Conservation (phyloP, 2,888 invertebrate genomes). For the Macrosoma leucophasiata region DNA sequence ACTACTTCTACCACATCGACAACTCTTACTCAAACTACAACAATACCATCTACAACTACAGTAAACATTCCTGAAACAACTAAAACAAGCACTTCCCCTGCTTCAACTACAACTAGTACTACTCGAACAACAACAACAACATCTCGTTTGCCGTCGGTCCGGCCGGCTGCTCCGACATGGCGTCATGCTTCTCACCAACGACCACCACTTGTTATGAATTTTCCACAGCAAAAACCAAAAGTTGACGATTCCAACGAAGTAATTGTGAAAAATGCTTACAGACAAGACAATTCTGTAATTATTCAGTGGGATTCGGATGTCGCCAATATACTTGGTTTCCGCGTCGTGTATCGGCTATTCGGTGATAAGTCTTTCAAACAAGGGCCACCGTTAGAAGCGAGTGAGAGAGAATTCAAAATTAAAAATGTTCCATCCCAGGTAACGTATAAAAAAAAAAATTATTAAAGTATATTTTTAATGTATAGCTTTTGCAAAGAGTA, state of each 20-base stretch:
- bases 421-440: slow-evolving; percentile 94
- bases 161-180: slow-evolving; percentile 62
- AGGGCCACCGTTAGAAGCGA: slow-evolving; percentile 91
- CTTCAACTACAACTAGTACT: slow-evolving; percentile 37
- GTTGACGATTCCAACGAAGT: slow-evolving; percentile 84
- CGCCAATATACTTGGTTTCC: slow-evolving; percentile 90
- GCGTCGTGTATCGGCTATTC: slow-evolving; percentile 91
- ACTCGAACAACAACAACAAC: slow-evolving; percentile 50
- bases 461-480: slow-evolving; percentile 1
- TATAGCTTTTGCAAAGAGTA: no score
- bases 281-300: slow-evolving; percentile 90
- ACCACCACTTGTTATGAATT: slow-evolving; percentile 83
- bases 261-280: slow-evolving; percentile 88
- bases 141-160: slow-evolving; percentile 45
- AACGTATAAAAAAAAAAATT: slow-evolving; percentile 27
- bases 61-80: no score
- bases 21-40: slow-evolving; percentile 33
- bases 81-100: slow-evolving; percentile 32
- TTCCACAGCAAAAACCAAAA: slow-evolving; percentile 79
- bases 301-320: slow-evolving; percentile 95
- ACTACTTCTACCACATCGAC: slow-evolving; percentile 29
- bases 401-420: slow-evolving; percentile 93
- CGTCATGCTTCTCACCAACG: slow-evolving; percentile 75
- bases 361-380: slow-evolving; percentile 93
- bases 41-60: slow-evolving; percentile 38